Evolutionary conservation across 2,113 vertebrate species (phyloP), one percentile per base, ranked within the genome.

Genomic region (Chaenocephalus aceratus): DNA sequence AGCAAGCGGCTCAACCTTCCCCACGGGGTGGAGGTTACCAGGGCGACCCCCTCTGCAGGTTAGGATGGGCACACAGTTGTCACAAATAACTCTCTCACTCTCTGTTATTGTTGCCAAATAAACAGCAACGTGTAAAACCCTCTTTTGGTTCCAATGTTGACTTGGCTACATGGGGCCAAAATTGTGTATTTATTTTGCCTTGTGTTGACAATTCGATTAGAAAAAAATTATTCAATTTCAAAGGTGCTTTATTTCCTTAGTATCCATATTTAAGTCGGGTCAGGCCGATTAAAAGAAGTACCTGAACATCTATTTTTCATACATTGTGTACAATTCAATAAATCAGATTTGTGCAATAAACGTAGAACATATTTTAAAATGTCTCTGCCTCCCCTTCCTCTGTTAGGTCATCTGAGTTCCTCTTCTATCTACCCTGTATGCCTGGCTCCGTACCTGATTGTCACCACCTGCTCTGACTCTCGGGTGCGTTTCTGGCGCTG

Each of bases 401-500:
- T 41, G 26, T 34, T 13, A 99, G 98, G 98, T 73, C 98, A 99
- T 80, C 93, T 99, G 81, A 99, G 98, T 83, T 99, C 98, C 83
- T 99, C 98, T 15, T 99, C 98, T 2, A 99, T 99, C 93, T 99
- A 99, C 83, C 98, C 98, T 0, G 98, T 99, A 60, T 99, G 98
- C 91, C 95, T 99, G 85, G 98, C 98, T 23, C 98, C 98, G 0
- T 99, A 99, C 78, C 91, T 99, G 91, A 96, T 99, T 44, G 98
- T 99, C n/a, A 99, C 98, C 0, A 96, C 97, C 15, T 99, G 98
- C 89, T 99, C 98, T 0, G 98, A 99, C 89, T 96, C 97, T 86
- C 96, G 93, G 51, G 97, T 99, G 58, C 94, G 97, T 0, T 99
- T 99, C 93, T 99, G 98, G 98, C 97, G 92, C 36, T 99, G 98